Evolutionary conservation across 1,140 invertebrate genomes (phyloP).

Genomic region (Oncopodura yosiiana): DNA sequence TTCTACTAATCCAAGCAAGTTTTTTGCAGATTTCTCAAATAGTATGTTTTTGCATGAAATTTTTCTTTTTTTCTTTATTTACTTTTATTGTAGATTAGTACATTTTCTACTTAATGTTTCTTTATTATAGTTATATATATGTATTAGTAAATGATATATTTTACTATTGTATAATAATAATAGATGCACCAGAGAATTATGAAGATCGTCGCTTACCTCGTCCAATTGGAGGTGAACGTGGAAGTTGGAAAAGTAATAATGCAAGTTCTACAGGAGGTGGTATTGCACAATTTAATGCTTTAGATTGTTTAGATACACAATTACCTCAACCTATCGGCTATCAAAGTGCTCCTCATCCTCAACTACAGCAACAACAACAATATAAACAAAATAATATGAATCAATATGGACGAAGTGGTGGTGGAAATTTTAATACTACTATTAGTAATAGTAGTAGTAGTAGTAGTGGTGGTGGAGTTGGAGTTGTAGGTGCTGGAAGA

Average conservation of each 20-base stretch:
- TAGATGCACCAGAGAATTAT: background rate
- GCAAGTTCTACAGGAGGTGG: background rate
- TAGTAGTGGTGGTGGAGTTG: too few relatives aligned
- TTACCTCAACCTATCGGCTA: constrained; percentile 4
- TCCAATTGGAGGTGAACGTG: constrained; percentile 29
- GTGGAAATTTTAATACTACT: background rate
- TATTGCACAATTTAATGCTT: constrained; percentile 11
- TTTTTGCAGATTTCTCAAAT: constrained; percentile 13
- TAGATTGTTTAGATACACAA: constrained; percentile 20
- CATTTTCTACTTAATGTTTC: too few relatives aligned
- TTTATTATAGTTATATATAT: too few relatives aligned
- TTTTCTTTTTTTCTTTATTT: constrained; percentile 8
- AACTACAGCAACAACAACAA: constrained; percentile 9
- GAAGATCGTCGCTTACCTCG: constrained; percentile 27
- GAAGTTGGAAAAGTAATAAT: constrained; percentile 26
- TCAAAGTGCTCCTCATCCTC: constrained; percentile 6
- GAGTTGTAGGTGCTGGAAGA: too few relatives aligned
- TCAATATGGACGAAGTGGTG: constrained; percentile 4
- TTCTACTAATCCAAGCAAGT: constrained; percentile 28
- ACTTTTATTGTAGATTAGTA: background rate
- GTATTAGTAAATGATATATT: too few relatives aligned
- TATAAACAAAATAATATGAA: background rate
- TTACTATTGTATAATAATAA: background rate
- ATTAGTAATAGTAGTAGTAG: constrained; percentile 11
- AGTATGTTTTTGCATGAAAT: constrained; percentile 15